These are phyloP conservation scores for Phyllotreta striolata DNA, from an alignment of 2,888 invertebrate species.

Conservation along the genomic window DNA sequence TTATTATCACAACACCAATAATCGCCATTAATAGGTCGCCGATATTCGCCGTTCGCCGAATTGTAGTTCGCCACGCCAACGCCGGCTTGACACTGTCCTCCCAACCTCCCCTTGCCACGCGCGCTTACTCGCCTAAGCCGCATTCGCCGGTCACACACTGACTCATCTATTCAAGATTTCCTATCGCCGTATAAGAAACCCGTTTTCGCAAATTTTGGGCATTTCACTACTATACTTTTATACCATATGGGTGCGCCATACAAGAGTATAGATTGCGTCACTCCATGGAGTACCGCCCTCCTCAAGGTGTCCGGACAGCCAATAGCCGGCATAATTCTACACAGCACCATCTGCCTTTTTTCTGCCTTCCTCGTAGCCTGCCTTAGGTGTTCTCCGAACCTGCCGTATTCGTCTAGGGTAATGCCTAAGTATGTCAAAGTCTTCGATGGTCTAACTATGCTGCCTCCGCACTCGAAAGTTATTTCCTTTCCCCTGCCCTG, in stretches of 20 bases:
- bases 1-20: no score
- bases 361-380: constrained; percentile 18
- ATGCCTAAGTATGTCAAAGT: constrained; percentile 10
- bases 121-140: no score
- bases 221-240: constrained; percentile 2
- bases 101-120: no score
- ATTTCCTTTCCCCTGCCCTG: constrained; percentile 4
- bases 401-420: background rate
- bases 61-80: no score
- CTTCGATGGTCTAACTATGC: background rate
- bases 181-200: no score
- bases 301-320: constrained; percentile 27
- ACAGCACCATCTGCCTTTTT: constrained; percentile 32
- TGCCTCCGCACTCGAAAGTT: constrained; percentile 5
- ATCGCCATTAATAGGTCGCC: no score
- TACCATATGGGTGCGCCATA: constrained; percentile 38
- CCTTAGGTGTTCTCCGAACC: constrained; percentile 12
- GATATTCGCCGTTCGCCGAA: no score
- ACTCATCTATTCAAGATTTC: no score
- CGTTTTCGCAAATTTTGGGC: no score
- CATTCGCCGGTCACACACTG: no score
- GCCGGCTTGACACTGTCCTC: no score
- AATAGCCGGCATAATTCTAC: constrained; percentile 42
- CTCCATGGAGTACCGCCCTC: constrained; percentile 25
- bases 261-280: constrained; percentile 28